Evolutionary conservation across 2,797 vertebrate species (phyloP), one percentile per base, ranked within the genome.

Genomic region (Myotis pilosus): DNA sequence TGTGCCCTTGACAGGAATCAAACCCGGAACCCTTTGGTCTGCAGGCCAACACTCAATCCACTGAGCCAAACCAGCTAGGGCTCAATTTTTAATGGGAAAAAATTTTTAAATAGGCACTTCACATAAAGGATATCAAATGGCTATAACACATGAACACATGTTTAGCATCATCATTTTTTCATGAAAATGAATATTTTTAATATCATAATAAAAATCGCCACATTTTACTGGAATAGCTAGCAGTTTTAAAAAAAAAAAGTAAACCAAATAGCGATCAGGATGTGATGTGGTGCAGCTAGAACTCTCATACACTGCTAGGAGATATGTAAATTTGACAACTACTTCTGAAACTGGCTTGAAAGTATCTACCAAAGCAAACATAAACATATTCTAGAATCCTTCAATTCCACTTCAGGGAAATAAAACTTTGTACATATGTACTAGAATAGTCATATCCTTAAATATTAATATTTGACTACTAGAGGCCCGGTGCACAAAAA

Each of bases 111-210:
- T 7, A 53, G 66, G 3, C 3, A 69, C 5, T 62, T 93, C 74
- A 79, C 25, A 66, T 57, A 69, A 88, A 95, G 51, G 10, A 33
- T 47, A 64, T 69, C 33, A 81, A 76, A 66, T 86, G n/a, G 4
- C 53, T 74, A 47, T 49, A 75, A 91, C 51, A 71, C 8, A 69
- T 80, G 41, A 83, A 47, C 28, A 91, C 4, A 22, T 86, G 8
- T 84, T 95, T 78, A 72, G 74, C 33, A 66, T 60, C 28, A 87
- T 84, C 44, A 74, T 76, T 69, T 33, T 92, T 95, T 82, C 53
- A 74, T n/a, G 47, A 89, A 75, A 95, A 86, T 44, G 8, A 88
- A 62, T 38, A 83, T 89, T n/a, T n/a, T n/a, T 83, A 83, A 93
- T 68, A 33, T 8, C 30, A 79, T 68, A 72, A 60, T 49, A 83